Evolutionary conservation across 2,888 invertebrate species (phyloP), one percentile per base, ranked within the genome.

Genomic region (Pherbina coryleti): DNA sequence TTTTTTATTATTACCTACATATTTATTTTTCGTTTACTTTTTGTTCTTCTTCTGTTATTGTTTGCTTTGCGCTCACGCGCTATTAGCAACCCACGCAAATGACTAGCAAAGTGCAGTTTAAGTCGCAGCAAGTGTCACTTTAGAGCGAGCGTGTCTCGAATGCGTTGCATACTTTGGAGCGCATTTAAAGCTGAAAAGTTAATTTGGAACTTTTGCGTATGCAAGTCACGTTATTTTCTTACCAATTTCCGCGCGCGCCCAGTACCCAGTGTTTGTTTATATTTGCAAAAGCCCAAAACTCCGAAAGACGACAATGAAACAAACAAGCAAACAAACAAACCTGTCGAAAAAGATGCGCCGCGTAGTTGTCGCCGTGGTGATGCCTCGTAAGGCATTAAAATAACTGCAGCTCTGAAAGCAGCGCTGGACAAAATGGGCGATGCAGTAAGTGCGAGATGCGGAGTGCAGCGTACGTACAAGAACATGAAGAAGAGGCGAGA

Each of bases 41-140:
- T 11, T 11, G 5, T 31, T 31, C 5, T 31, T 31, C 31, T 31
- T 31, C 5, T 44, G 14, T 8, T 60, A 7, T 19, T 60, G 19
- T 67, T 34, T 67, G 11, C 37, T 37, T 34, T 22, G 22, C 44
- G n/a, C 5, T 49, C 7, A 11, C 8, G n/a, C 49, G 22, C 60
- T 22, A 5, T 37, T 44, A 4, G 9, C 49, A 5, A 19, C 51
- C 17, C 34, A 22, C 55, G 28, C n/a, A 78, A 77, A 78, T 79
- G 80, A 79, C 79, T 81, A 75, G 73, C 77, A 79, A 82, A 80
- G 80, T 80, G 79, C 80, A 80, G 77, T 80, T 80, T 76, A 81
- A 80, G 79, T 81, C 78, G 77, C 72, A 80, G 81, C 79, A 82
- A 80, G 79, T 80, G 81, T 81, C 80, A 80, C 76, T 80, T 81